These are phyloP conservation scores for Drosophila parvula DNA, from an alignment of 1,140 invertebrate genomes.

Conservation along the genomic window DNA sequence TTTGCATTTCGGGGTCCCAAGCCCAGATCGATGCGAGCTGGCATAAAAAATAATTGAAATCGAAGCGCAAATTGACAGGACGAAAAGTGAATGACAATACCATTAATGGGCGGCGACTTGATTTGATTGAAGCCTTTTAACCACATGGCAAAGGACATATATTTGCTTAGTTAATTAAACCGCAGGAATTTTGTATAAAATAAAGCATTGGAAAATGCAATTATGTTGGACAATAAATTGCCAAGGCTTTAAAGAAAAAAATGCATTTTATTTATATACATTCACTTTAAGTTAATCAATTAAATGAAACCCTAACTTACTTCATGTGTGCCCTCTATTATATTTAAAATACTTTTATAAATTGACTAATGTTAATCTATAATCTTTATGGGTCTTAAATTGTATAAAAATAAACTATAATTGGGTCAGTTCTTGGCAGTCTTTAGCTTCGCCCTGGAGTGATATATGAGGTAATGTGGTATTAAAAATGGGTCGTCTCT, in stretches of 20 bases:
- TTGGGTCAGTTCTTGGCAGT: conserved; percentile 7
- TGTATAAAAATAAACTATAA: conserved; percentile 10
- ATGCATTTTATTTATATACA: too few relatives aligned
- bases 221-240: neutral
- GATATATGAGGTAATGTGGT: conserved; percentile 2
- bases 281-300: neutral
- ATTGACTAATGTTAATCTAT: neutral
- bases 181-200: neutral
- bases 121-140: conserved; percentile 12
- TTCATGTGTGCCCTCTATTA: neutral
- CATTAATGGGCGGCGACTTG: conserved; percentile 26
- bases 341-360: neutral
- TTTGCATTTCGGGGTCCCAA: conserved; percentile 20
- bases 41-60: conserved; percentile 52
- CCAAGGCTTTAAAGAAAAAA: neutral
- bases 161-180: conserved; percentile 37
- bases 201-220: neutral
- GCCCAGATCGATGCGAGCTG: conserved; percentile 25
- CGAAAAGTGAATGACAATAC: conserved; percentile 39
- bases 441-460: neutral
- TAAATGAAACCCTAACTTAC: neutral
- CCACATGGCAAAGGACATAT: conserved; percentile 1
- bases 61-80: conserved; percentile 43
- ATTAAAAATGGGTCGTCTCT: neutral
- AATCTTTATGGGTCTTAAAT: conserved; percentile 3